These are phyloP conservation scores for Mustelus asterias DNA, from an alignment of 2,113 vertebrate genomes.

Conservation along the genomic window DNA sequence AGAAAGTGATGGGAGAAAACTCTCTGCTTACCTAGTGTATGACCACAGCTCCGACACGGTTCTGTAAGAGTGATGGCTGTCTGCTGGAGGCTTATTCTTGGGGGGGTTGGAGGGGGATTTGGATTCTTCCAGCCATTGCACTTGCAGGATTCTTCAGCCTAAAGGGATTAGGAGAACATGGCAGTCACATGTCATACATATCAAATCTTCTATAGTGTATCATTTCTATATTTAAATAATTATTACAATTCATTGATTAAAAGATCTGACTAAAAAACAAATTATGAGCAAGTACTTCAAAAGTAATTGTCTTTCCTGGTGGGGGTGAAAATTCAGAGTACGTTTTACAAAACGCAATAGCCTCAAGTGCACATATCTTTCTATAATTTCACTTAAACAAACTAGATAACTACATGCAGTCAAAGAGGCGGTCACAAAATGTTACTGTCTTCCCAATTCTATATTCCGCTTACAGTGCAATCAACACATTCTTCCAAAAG, in stretches of 20 bases:
- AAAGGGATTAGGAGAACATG: constrained; percentile 32
- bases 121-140: constrained; percentile 99
- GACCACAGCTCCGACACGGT: constrained; percentile 91
- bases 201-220: not conserved
- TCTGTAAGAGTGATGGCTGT: constrained; percentile 72
- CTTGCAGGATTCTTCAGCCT: constrained; percentile 96
- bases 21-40: constrained; percentile 71
- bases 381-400: not conserved
- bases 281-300: not conserved
- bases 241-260: not conserved
- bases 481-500: not conserved
- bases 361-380: not conserved
- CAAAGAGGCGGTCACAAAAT: not conserved
- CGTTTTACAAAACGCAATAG: not conserved
- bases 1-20: not conserved
- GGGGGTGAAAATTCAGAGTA: not conserved
- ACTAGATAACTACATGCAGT: not conserved
- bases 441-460: not conserved
- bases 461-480: not conserved
- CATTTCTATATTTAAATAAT: not conserved
- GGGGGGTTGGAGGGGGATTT: constrained; percentile 87
- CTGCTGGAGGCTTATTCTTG: constrained; percentile 79
- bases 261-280: too few relatives aligned
- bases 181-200: not conserved
- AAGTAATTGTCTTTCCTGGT: not conserved